phyloP scores from a whole-genome alignment of 2,888 invertebrate genomes.

The Drosophila siamana region DNA sequence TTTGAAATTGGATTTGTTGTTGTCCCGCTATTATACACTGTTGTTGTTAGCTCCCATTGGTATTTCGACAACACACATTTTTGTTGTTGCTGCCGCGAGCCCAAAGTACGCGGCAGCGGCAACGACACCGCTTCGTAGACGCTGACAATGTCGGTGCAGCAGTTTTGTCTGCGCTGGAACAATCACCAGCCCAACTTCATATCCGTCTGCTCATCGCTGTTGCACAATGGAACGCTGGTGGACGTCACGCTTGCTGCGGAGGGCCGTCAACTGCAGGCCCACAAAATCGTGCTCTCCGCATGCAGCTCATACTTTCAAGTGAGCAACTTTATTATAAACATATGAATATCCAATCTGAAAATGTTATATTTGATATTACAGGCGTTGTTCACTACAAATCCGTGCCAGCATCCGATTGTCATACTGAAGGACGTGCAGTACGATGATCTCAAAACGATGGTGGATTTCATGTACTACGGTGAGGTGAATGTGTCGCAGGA shows the following conservation, averaged over 20 bases:
- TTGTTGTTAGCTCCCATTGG: constrained; percentile 44
- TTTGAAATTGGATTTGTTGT: constrained; percentile 52
- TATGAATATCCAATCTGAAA: too few relatives aligned
- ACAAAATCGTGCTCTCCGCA: constrained; percentile 95
- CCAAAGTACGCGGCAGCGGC: constrained; percentile 61
- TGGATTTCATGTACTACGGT: constrained; percentile 96
- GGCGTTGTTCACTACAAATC: constrained; percentile 93
- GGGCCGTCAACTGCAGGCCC: constrained; percentile 94
- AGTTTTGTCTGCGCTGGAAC: constrained; percentile 95
- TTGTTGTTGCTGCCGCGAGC: constrained; percentile 66
- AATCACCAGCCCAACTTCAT: constrained; percentile 97
- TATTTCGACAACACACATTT: constrained; percentile 38
- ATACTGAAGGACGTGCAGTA: constrained; percentile 95
- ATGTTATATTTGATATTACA: constrained; percentile 79
- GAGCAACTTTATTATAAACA: constrained; percentile 55
- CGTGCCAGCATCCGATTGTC: constrained; percentile 95
- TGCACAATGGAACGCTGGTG: constrained; percentile 93
- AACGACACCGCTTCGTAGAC: constrained; percentile 46
- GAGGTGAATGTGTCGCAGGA: constrained; percentile 96
- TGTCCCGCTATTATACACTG: constrained; percentile 2
- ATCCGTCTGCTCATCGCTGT: constrained; percentile 93
- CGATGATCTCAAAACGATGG: constrained; percentile 93
- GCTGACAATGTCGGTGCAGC: constrained; percentile 89
- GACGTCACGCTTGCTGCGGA: constrained; percentile 97
- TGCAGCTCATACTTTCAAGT: constrained; percentile 98